These are phyloP conservation scores for Papilio elwesi DNA, from an alignment of 2,888 invertebrate genomes.

Conservation along the genomic window DNA sequence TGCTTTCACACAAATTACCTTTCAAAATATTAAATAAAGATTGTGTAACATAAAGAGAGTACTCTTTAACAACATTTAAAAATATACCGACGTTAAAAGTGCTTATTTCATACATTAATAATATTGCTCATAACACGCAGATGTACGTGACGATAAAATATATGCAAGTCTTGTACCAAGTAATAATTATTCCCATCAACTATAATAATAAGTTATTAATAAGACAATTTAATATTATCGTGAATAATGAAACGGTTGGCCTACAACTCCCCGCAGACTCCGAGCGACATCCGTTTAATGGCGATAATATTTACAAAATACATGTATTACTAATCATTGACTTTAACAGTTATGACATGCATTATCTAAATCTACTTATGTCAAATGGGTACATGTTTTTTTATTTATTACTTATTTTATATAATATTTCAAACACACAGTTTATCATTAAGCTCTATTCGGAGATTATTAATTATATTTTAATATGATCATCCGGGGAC, in stretches of 20 bases:
- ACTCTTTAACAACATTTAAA: background rate
- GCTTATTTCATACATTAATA: conserved; percentile 17
- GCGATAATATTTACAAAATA: conserved; percentile 40
- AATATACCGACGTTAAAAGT: conserved; percentile 3
- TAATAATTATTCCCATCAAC: conserved; percentile 28
- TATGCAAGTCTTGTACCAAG: conserved; percentile 13
- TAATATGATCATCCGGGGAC: conserved; percentile 24
- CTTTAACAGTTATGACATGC: conserved; percentile 35
- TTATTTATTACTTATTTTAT: conserved; percentile 44
- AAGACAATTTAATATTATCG: conserved; percentile 19
- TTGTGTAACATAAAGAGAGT: background rate
- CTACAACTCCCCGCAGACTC: conserved; percentile 22
- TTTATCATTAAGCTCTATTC: conserved; percentile 65
- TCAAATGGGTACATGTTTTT: conserved; percentile 37
- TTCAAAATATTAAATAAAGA: background rate
- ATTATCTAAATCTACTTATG: conserved; percentile 50
- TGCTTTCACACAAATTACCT: background rate
- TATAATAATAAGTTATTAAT: background rate
- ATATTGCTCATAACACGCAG: conserved; percentile 27
- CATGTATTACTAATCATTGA: conserved; percentile 31
- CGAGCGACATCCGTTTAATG: conserved; percentile 35
- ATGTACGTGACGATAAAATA: conserved; percentile 23
- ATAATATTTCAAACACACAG: conserved; percentile 52
- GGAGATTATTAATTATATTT: conserved; percentile 54
- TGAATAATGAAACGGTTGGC: background rate